Percentiles rank a stretch among this genome's conserved stretches.
These are phyloP conservation scores for Trachelus stipa DNA, from an alignment of 2,888 invertebrate genomes.

Conservation along the genomic window DNA sequence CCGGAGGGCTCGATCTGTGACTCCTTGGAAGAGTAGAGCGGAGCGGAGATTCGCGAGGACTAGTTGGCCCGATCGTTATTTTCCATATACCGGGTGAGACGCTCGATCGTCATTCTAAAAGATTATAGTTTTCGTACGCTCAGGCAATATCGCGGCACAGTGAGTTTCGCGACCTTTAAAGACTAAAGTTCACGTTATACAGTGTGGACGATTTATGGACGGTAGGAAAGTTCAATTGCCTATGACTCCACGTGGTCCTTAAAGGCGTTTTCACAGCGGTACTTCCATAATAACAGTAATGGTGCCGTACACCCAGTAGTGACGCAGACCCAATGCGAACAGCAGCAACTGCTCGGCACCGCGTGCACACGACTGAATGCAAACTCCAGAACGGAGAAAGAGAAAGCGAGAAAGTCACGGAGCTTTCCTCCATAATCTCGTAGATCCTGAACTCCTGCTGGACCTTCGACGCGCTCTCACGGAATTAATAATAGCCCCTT, in stretches of 20 bases:
- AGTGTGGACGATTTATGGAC: conserved; percentile 55
- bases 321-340: neutral
- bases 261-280: neutral
- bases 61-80: neutral
- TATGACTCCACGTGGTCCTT: conserved; percentile 27
- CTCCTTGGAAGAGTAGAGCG: neutral
- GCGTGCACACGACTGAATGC: neutral
- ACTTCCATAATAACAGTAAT: neutral
- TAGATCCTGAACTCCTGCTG: neutral
- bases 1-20: neutral
- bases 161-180: conserved; percentile 61
- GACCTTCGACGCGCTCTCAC: neutral
- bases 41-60: neutral
- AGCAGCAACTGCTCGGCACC: neutral
- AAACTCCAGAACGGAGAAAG: neutral
- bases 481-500: conserved; percentile 5
- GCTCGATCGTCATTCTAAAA: neutral
- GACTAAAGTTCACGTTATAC: conserved; percentile 63
- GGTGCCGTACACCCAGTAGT: neutral
- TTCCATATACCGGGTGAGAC: neutral
- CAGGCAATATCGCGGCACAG: conserved; percentile 12
- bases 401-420: neutral
- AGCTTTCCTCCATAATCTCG: neutral
- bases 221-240: conserved; percentile 57
- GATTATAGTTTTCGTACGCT: neutral